A percentile compares a stretch with the other conserved stretches of the same genome.
These are phyloP conservation scores for Stenotaenia linearis DNA, from an alignment of 2,888 invertebrate species.

Conservation along the genomic window DNA sequence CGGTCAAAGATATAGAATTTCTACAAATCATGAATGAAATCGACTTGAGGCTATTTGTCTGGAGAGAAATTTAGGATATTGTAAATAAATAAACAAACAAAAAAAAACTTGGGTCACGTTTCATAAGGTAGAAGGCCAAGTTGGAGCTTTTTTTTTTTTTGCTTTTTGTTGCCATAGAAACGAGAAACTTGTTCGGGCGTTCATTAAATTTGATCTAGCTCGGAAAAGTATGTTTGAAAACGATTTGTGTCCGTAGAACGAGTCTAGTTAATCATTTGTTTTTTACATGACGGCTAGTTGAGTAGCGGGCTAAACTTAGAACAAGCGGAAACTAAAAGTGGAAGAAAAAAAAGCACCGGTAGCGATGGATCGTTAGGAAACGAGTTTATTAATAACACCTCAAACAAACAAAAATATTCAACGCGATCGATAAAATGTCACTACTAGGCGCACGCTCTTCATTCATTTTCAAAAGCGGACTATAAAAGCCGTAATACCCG, in stretches of 20 bases:
- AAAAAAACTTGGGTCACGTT: neutral
- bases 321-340: neutral
- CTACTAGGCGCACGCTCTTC: neutral
- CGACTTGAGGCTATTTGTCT: too few species aligned
- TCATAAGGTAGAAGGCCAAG: neutral
- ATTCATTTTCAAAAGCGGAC: neutral
- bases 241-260: neutral
- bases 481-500: neutral
- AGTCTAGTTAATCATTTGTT: neutral
- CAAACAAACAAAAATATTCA: neutral
- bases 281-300: neutral
- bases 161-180: neutral
- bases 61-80: too few species aligned
- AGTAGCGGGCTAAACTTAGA: neutral
- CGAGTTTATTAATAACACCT: neutral
- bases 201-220: neutral
- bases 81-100: too few species aligned
- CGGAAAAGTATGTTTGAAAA: neutral
- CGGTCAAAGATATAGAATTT: too few species aligned
- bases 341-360: neutral
- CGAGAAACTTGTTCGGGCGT: neutral
- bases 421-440: neutral
- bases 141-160: neutral
- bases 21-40: too few species aligned
- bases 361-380: neutral